These are phyloP conservation scores for Brachyptera putata DNA, from an alignment of 2,888 invertebrate species.

Conservation along the genomic window DNA sequence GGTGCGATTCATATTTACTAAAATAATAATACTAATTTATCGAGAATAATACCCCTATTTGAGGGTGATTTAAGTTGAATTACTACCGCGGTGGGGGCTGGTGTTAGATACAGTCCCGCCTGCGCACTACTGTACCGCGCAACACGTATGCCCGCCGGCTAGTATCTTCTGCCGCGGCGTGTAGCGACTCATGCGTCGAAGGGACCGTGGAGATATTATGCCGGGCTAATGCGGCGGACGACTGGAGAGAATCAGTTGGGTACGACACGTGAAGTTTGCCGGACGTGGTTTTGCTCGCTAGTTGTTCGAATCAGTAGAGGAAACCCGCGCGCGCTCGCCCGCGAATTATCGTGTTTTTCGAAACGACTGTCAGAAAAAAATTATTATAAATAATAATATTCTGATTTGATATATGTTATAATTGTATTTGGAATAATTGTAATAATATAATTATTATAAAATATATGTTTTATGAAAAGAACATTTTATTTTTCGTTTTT, in stretches of 20 bases:
- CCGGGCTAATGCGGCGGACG: background rate
- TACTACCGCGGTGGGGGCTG: background rate
- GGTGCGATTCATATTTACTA: conserved; percentile 16
- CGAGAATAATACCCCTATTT: conserved; percentile 19
- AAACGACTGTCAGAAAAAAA: no score
- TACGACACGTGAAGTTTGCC: background rate
- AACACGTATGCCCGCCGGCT: background rate
- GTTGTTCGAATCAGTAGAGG: background rate
- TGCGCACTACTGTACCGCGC: background rate
- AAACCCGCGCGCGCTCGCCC: conserved; percentile 4
- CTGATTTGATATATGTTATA: no score
- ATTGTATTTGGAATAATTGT: no score
- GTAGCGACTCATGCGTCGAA: background rate
- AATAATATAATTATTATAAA: no score
- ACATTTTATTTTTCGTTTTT: no score
- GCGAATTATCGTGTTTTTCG: conserved; percentile 8
- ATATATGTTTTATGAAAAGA: no score
- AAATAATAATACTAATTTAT: conserved; percentile 22
- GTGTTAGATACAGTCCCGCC: background rate
- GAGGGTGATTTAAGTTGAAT: conserved; percentile 17
- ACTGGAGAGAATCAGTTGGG: background rate
- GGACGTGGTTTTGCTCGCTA: background rate
- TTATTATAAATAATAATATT: no score
- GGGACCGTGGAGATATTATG: no score
- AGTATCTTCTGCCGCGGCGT: background rate